Evolutionary conservation across 2,113 vertebrate genomes (phyloP), one percentile per base, ranked within the genome.

Genomic region (Coryphaenoides rupestris): DNA sequence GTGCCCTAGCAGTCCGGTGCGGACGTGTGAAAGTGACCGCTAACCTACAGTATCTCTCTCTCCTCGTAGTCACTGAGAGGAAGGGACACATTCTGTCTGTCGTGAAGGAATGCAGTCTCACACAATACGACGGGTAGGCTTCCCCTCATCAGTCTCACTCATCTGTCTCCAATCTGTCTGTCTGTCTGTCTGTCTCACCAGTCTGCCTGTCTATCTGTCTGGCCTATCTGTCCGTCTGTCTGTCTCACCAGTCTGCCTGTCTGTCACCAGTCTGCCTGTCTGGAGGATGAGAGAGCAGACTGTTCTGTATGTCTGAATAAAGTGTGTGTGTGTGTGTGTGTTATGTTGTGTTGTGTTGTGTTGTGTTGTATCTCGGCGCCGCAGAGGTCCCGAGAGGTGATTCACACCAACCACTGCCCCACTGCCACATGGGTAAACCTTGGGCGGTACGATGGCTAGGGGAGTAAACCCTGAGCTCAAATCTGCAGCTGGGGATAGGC

Each of bases 271-370:
- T 33, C 22, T 61, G 5, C 40, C 10, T 61, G 33, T 24, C 0
- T 19, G 10, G 24, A 26, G 24, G 24, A 26, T 26, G 24, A 26
- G 24, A n/a, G n/a, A n/a, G 24, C 6, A 26, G 24, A 26, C 3
- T 26, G 24, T 26, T 26, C 24, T 26, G 6, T 26, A 26, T 26
- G 24, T 26, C 24, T 26, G 24, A 26, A 26, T 26, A 3, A 26
- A 26, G 24, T 26, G 24, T 26, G 24, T 26, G 24, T 26, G 24
- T 64, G 54, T 56, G 56, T 55, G 55, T 19, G 59, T 58, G 63
- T n/a, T 67, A 64, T 58, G 62, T 28, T 57, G 65, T 58, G 57
- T 61, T 70, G 57, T 62, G 62, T 71, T 64, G 54, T 56, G 56
- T 55, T 64, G 54, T 56, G 56, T 55, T n/a, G n/a, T n/a, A n/a